Conservation (phyloP, 53 echinoderm and acorn worm species). For the Patiria pectinifera region DNA sequence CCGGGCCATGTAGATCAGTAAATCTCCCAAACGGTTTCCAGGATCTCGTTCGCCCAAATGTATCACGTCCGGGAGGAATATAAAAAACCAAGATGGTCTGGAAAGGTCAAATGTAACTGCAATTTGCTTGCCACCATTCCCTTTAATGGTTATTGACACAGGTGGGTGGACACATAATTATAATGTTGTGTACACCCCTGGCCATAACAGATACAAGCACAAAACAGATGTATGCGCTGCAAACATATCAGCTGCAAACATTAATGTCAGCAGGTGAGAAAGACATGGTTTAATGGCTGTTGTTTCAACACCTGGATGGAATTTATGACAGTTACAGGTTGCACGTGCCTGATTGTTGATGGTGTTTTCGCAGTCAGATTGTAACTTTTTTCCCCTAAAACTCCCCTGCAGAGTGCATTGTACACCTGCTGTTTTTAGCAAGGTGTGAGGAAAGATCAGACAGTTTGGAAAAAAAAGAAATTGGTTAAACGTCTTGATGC, state of each 20-base stretch:
- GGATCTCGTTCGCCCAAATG: not conserved
- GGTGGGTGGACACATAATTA: not conserved
- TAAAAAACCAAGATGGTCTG: too few species aligned
- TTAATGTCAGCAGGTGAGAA: not conserved
- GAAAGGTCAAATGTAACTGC: not conserved
- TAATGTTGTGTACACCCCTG: not conserved
- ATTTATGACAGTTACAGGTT: constrained; percentile 15
- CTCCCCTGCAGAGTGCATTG: not conserved
- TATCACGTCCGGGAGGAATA: not conserved
- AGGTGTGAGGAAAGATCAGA: not conserved
- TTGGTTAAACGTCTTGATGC: too few species aligned
- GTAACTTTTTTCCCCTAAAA: not conserved
- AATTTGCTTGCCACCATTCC: not conserved
- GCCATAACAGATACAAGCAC: not conserved
- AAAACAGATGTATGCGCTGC: not conserved
- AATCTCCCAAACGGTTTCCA: not conserved
- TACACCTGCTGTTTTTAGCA: constrained; percentile 7
- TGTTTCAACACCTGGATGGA: not conserved
- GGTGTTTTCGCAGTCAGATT: not conserved
- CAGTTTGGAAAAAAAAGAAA: not conserved
- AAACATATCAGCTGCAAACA: not conserved
- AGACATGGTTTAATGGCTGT: not conserved
- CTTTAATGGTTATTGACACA: not conserved
- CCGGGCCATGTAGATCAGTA: not conserved
- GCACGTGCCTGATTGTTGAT: not conserved